phyloP scores from a whole-genome alignment of 2,113 vertebrate species.

The Merops nubicus region DNA sequence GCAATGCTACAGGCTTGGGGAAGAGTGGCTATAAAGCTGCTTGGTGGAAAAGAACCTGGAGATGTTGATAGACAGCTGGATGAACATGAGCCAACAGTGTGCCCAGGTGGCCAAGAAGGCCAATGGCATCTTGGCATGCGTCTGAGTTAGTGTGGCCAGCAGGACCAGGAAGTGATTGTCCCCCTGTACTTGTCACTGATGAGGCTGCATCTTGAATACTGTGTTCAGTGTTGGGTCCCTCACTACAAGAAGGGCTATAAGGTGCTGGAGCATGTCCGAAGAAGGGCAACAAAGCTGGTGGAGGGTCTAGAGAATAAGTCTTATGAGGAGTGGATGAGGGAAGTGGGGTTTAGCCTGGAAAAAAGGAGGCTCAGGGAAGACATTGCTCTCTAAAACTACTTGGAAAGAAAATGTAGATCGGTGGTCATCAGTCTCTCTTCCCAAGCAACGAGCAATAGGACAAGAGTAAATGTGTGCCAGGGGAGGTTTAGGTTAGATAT shows the following conservation, averaged over 20 bases:
- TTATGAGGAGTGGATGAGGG: accelerated
- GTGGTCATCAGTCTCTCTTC: accelerated
- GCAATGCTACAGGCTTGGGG: neutral
- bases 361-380: neutral
- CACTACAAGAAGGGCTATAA: accelerated
- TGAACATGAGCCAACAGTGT: neutral
- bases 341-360: neutral
- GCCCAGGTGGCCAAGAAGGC: neutral
- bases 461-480: accelerated
- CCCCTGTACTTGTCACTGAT: neutral
- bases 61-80: accelerated
- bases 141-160: neutral
- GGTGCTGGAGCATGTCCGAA: accelerated
- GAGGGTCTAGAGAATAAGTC: too few relatives aligned
- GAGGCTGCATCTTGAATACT: accelerated
- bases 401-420: neutral
- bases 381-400: accelerated
- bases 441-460: neutral
- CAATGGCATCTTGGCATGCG: neutral
- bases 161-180: neutral
- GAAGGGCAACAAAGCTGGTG: accelerated
- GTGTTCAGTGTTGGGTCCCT: neutral
- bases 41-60: accelerated
- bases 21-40: neutral
- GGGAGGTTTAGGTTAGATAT: neutral